Conservation (phyloP, 2,888 invertebrate species). For the Dicyrtomina minuta region DNA sequence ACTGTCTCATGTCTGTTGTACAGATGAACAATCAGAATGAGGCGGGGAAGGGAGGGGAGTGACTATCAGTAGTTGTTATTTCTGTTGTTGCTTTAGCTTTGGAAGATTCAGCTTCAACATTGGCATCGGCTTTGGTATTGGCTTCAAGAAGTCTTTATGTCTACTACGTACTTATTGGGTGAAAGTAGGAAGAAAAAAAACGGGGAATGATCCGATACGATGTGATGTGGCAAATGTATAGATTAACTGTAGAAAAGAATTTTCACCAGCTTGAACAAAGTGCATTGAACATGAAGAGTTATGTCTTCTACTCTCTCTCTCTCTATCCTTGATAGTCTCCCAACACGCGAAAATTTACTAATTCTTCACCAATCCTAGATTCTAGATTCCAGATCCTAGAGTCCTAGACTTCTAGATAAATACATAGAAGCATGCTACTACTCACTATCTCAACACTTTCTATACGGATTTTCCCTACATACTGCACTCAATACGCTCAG, state of each 20-base stretch:
- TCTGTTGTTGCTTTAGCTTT: not conserved
- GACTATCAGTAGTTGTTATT: too few species aligned
- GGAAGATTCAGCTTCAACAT: too few species aligned
- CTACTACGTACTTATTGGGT: not conserved
- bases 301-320: slow-evolving; percentile 32
- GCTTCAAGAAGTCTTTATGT: too few species aligned
- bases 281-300: slow-evolving; percentile 43
- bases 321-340: slow-evolving; percentile 34
- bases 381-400: too few species aligned
- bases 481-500: too few species aligned
- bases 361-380: slow-evolving; percentile 8
- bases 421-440: slow-evolving; percentile 10
- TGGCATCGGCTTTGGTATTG: too few species aligned
- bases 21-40: not conserved
- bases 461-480: not conserved
- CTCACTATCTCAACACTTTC: too few species aligned
- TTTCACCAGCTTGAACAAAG: slow-evolving; percentile 34
- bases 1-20: not conserved
- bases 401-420: too few species aligned
- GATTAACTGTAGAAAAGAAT: slow-evolving; percentile 26
- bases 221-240: slow-evolving; percentile 2
- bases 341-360: slow-evolving; percentile 41
- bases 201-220: slow-evolving; percentile 18
- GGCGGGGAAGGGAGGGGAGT: too few species aligned
- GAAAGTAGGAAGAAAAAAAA: too few species aligned